Evolutionary conservation across 2,888 invertebrate species (phyloP).

Genomic region (Dioctria rufipes): DNA sequence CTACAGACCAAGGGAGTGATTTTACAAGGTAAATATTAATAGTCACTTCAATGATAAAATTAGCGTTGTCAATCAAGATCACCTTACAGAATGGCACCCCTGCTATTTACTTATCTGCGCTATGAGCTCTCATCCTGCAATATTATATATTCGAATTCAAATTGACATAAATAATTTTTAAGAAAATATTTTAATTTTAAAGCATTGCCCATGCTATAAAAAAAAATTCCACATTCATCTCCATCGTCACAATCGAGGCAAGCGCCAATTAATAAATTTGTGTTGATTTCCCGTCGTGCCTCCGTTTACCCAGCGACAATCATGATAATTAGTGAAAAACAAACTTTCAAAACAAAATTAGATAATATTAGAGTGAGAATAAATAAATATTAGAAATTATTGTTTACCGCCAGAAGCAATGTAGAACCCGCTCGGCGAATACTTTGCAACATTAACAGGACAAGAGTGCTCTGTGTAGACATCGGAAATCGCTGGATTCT

Average conservation of each 20-base stretch:
- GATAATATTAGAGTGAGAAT: background rate
- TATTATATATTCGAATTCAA: too few relatives aligned
- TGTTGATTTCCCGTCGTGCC: background rate
- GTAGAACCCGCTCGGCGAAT: constrained; percentile 98
- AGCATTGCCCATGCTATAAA: too few relatives aligned
- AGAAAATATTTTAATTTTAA: too few relatives aligned
- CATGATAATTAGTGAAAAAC: constrained; percentile 12
- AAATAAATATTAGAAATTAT: constrained; percentile 18
- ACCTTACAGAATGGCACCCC: too few relatives aligned
- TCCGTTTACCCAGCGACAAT: background rate
- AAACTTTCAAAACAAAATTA: constrained; percentile 8
- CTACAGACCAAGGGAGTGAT: too few relatives aligned
- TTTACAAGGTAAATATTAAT: too few relatives aligned
- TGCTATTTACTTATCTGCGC: too few relatives aligned
- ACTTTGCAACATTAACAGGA: constrained; percentile 96
- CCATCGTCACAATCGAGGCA: background rate
- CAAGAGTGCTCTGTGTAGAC: constrained; percentile 98
- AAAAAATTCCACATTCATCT: too few relatives aligned
- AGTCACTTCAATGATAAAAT: too few relatives aligned
- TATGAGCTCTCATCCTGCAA: too few relatives aligned
- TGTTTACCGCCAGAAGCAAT: constrained; percentile 95
- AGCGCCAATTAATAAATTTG: background rate
- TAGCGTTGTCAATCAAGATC: too few relatives aligned
- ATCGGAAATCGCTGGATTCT: constrained; percentile 94
- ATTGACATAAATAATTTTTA: too few relatives aligned